phyloP scores from a whole-genome alignment of 64 coral and sea anemone species.

The Montipora cactus region DNA sequence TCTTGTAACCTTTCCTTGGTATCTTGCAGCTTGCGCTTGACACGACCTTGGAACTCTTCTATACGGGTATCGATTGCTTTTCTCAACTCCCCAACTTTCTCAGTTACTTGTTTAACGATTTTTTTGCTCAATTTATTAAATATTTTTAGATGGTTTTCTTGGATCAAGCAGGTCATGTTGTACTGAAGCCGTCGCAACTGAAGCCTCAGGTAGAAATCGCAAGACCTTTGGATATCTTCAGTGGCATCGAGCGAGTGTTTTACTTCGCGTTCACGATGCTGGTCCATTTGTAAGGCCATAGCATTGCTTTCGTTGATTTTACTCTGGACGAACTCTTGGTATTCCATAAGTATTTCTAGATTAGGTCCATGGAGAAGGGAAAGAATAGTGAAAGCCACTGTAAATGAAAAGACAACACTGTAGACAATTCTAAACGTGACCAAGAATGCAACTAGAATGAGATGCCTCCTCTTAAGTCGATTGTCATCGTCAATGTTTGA shows the following conservation, averaged over 20 bases:
- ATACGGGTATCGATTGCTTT: constrained; percentile 37
- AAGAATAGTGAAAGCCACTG: constrained; percentile 62
- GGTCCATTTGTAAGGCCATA: constrained; percentile 78
- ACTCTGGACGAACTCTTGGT: constrained; percentile 46
- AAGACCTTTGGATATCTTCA: constrained; percentile 80
- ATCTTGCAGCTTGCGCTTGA: constrained; percentile 34
- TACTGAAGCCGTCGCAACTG: constrained; percentile 57
- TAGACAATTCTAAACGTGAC: constrained; percentile 56
- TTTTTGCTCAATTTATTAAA: constrained; percentile 78
- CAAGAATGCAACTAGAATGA: constrained; percentile 74
- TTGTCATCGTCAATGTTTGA: constrained; percentile 13
- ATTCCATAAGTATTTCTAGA: constrained; percentile 65
- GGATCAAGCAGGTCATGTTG: constrained; percentile 79
- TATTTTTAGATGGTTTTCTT: constrained; percentile 78
- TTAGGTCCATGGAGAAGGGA: constrained; percentile 74
- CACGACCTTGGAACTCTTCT: constrained; percentile 24
- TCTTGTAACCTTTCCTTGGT: constrained; percentile 20
- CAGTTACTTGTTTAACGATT: constrained; percentile 61
- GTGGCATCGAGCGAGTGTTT: constrained; percentile 60
- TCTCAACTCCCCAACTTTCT: constrained; percentile 50
- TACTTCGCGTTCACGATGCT: constrained; percentile 73
- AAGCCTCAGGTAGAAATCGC: constrained; percentile 61
- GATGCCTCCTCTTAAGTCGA: constrained; percentile 71
- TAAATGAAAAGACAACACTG: constrained; percentile 70
- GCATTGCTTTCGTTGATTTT: constrained; percentile 70